Percentiles rank a stretch among this genome's conserved stretches.
These are phyloP conservation scores for Helobdella robusta DNA, from an alignment of 2,888 invertebrate genomes.

Conservation along the genomic window DNA sequence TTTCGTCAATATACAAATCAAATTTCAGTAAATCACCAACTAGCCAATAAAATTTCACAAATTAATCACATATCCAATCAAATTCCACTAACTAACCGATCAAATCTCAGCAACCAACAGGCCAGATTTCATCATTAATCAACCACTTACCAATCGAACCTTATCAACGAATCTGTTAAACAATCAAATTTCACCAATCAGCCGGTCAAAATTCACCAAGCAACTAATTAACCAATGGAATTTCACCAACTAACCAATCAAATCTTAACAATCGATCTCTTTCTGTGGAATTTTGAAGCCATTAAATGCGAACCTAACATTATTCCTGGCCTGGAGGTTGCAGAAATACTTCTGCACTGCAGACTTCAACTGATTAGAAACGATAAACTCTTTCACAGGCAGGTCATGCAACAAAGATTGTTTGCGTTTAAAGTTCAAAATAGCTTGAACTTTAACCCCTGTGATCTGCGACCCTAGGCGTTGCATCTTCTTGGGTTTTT, in stretches of 20 bases:
- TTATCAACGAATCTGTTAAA: too few species aligned
- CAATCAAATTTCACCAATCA: too few species aligned
- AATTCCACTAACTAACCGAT: background rate
- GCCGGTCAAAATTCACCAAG: too few species aligned
- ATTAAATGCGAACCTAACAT: constrained; percentile 10
- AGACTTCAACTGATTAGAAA: constrained; percentile 13
- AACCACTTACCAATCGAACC: too few species aligned
- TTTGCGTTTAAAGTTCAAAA: constrained; percentile 2
- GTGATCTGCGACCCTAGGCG: constrained; percentile 11
- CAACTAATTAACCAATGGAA: too few species aligned
- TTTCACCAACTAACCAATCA: background rate
- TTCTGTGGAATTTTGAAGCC: constrained; percentile 15
- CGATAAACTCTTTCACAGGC: constrained; percentile 21
- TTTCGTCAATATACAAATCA: too few species aligned
- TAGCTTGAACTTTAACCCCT: constrained; percentile 9
- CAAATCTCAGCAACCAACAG: background rate
- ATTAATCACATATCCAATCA: too few species aligned
- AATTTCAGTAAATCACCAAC: too few species aligned
- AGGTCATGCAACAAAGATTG: constrained; percentile 12
- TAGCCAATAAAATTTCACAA: too few species aligned
- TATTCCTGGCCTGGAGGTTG: background rate
- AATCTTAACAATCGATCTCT: constrained; percentile 12
- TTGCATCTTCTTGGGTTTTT: background rate
- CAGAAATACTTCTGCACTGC: constrained; percentile 17
- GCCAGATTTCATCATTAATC: too few species aligned